These are phyloP conservation scores for Todiramphus saurophagus DNA, from an alignment of 2,113 vertebrate genomes.

Conservation along the genomic window DNA sequence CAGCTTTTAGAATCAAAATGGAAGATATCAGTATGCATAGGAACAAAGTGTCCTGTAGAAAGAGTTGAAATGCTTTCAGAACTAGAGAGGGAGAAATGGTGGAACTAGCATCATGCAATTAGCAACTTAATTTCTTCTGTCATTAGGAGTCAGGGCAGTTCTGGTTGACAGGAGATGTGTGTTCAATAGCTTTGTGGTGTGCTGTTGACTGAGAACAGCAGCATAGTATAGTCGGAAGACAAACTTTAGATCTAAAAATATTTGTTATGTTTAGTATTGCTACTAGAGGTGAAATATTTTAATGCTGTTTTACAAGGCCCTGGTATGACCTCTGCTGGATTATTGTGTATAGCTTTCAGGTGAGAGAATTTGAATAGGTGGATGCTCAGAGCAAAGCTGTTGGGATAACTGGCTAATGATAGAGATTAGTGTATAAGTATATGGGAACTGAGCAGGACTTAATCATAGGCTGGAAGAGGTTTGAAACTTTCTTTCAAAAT, in stretches of 20 bases:
- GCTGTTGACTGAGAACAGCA: neutral
- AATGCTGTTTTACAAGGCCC: neutral
- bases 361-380: neutral
- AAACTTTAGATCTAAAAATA: neutral
- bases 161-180: neutral
- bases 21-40: neutral
- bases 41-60: neutral
- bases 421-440: neutral
- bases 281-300: neutral
- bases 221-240: neutral
- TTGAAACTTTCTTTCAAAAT: neutral
- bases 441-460: neutral
- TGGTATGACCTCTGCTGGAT: conserved; percentile 25
- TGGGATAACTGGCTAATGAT: neutral
- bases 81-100: neutral
- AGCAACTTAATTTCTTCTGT: neutral
- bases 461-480: neutral
- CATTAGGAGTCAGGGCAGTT: neutral
- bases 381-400: neutral
- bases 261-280: neutral
- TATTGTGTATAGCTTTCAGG: neutral
- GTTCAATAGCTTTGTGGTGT: neutral
- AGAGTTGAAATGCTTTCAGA: neutral
- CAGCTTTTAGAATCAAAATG: neutral
- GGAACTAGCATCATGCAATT: neutral